These are phyloP conservation scores for Prostheceraeus crozeri DNA, from an alignment of 2,888 invertebrate species.

Conservation along the genomic window DNA sequence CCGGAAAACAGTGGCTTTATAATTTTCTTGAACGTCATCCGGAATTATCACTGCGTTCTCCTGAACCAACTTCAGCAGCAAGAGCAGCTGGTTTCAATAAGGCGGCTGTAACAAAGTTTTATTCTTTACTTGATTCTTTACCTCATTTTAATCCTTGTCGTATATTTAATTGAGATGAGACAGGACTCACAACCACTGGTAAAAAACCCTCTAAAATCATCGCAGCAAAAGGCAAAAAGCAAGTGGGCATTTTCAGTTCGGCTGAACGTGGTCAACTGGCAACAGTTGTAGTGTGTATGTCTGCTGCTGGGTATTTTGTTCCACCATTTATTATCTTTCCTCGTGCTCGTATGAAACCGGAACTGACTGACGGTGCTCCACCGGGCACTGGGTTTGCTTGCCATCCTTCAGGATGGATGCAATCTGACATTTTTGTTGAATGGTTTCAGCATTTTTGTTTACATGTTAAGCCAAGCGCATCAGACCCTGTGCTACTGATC, in stretches of 20 bases:
- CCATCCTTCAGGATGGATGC: constrained; percentile 22
- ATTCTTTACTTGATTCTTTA: no score
- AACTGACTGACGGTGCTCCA: constrained; percentile 3
- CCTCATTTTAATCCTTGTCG: no score
- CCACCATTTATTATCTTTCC: constrained; percentile 10
- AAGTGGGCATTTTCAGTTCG: constrained; percentile 4
- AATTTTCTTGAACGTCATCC: constrained; percentile 40
- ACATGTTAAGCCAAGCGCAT: not conserved
- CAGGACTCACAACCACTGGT: not conserved
- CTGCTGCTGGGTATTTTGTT: not conserved
- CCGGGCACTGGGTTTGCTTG: not conserved
- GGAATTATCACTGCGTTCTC: constrained; percentile 37
- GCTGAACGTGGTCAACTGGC: not conserved
- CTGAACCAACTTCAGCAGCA: constrained; percentile 40
- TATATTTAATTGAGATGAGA: no score
- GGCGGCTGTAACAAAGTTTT: constrained; percentile 38
- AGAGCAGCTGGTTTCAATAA: constrained; percentile 41
- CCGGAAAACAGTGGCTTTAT: constrained; percentile 41
- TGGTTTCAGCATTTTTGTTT: not conserved
- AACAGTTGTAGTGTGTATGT: constrained; percentile 6
- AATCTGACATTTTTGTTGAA: not conserved
- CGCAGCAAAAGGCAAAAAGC: constrained; percentile 17
- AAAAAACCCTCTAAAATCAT: not conserved
- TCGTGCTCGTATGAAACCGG: constrained; percentile 3
- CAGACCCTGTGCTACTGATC: constrained; percentile 7